These are phyloP conservation scores for Trematomus loennbergii DNA, from an alignment of 2,113 vertebrate genomes.

Conservation along the genomic window DNA sequence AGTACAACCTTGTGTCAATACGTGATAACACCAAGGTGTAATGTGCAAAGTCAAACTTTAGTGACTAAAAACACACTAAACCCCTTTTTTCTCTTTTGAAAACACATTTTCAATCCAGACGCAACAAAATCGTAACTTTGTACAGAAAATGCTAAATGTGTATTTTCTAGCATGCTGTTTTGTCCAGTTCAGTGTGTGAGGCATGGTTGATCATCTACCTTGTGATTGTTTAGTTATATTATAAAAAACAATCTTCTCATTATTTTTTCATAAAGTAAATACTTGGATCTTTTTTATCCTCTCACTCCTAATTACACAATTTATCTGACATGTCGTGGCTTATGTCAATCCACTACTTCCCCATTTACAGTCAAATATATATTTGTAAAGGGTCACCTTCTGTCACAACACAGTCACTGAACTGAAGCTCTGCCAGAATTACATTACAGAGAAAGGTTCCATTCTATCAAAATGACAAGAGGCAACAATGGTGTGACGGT, in stretches of 20 bases:
- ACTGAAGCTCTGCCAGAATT: neutral
- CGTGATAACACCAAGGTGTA: neutral
- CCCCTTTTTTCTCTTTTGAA: neutral
- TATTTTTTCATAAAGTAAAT: neutral
- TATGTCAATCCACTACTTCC: neutral
- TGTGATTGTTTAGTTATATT: too few species aligned
- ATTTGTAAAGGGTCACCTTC: neutral
- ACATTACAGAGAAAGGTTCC: neutral
- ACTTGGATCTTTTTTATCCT: neutral
- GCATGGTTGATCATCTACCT: too few species aligned
- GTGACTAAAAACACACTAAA: neutral
- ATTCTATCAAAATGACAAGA: constrained; percentile 13
- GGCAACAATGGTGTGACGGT: neutral
- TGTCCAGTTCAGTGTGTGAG: too few species aligned
- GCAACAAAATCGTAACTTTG: neutral
- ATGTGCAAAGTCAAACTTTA: too few species aligned
- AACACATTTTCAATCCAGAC: neutral
- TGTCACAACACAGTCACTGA: neutral
- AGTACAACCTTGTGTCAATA: neutral
- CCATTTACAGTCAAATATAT: neutral
- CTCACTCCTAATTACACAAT: neutral
- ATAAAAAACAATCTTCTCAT: neutral
- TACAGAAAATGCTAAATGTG: neutral
- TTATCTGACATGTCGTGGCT: neutral
- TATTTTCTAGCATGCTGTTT: too few species aligned